Percentiles rank a stretch among this genome's conserved stretches.
phyloP scores from a whole-genome alignment of 2,113 vertebrate species.

The Taxidea taxus region DNA sequence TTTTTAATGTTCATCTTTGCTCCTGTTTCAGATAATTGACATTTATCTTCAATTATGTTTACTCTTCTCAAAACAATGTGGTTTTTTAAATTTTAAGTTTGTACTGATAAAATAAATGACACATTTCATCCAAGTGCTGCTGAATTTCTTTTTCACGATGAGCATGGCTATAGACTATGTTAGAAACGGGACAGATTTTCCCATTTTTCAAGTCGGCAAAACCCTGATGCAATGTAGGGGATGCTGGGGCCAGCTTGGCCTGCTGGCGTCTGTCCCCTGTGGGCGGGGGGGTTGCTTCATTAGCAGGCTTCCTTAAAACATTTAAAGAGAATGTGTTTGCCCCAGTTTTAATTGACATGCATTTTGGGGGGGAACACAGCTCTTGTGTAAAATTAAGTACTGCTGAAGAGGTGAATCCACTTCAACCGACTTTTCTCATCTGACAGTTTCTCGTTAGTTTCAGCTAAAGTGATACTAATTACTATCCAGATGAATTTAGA shows the following conservation, averaged over 20 bases:
- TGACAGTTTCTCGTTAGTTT: not conserved
- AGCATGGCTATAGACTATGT: not conserved
- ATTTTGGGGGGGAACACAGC: not conserved
- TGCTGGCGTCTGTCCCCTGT: not conserved
- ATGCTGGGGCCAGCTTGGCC: not conserved
- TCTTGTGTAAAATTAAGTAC: not conserved
- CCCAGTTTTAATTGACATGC: not conserved
- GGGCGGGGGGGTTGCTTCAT: not conserved
- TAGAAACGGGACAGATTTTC: not conserved
- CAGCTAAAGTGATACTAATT: not conserved
- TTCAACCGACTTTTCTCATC: not conserved
- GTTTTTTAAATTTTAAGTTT: not conserved
- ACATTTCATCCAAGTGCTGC: not conserved
- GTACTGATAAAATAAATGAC: not conserved
- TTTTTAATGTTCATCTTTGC: conserved; percentile 23
- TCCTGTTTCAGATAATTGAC: not conserved
- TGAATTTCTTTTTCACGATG: not conserved
- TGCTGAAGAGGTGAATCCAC: not conserved
- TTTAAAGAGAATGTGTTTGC: not conserved
- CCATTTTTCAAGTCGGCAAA: not conserved
- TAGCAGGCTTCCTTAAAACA: not conserved
- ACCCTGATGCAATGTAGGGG: not conserved
- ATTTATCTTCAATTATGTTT: conserved; percentile 9
- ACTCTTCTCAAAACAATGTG: not conserved
- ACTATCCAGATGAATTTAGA: not conserved